Evolutionary conservation across 2,888 invertebrate species (phyloP), one percentile per base, ranked within the genome.

Genomic region (Deilephila porcellus): DNA sequence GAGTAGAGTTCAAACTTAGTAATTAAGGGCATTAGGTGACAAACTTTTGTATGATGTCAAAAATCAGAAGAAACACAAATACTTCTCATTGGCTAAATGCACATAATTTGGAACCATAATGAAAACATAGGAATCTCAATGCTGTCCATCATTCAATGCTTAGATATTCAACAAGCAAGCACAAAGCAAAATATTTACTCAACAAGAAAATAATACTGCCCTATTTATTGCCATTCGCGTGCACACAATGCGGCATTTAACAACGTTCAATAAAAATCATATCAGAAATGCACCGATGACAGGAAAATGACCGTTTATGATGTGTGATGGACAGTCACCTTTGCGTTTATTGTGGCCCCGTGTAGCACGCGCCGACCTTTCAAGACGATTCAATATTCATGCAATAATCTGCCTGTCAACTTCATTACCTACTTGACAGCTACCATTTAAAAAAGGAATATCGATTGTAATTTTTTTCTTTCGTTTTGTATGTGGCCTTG

Each of bases 301-400:
- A 88, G 81, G 86, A 85, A 88, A 89, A 89, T 89, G 77, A 84
- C 82, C 74, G 76, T 56, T 72, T 81, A 76, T 74, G 77, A 74
- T 76, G 71, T 83, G 78, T 89, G 90, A 90, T 86, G 74, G 90
- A 88, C 90, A 85, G 78, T 83, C 85, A 90, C 91, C 91, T 91
- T 90, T 89, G 78, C 73, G 60, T 77, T 82, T 83, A 86, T 85
- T 87, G 86, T 75, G 73, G 29, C 52, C 73, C 79, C 75, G 64
- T 56, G 19, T 17, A 77, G 81, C 88, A 87, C 88, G 87, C 85
- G 86, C 14, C 81, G 88, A 83, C 88, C 88, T 88, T 88, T 88
- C 77, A 73, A 52, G 72, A 59, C 60, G 19, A 70, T 87, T 78
- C 79, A 86, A 86, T 86, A 89, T 89, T 86, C 82, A 88, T 83